Conservation (phyloP, 2,113 vertebrate species). For the Pollimyrus isidori region DNA sequence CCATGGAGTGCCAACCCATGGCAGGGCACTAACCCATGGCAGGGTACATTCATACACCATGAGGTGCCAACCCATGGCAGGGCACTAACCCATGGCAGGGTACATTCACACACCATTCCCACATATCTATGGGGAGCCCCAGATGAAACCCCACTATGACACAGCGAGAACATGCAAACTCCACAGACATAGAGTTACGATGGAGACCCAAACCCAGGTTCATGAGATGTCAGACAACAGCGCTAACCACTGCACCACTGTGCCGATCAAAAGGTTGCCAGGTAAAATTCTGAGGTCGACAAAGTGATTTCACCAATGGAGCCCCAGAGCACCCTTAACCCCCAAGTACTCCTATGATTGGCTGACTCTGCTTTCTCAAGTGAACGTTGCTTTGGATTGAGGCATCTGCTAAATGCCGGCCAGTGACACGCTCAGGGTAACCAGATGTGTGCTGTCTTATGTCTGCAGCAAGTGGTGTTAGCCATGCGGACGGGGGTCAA, state of each 20-base stretch:
- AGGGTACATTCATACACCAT: no score
- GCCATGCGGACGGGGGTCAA: constrained; percentile 92
- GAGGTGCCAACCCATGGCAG: no score
- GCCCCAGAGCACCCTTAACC: neutral
- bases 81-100: no score
- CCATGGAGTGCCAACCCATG: no score
- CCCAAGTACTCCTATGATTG: neutral
- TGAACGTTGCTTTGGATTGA: neutral
- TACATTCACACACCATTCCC: neutral
- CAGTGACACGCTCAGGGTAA: neutral
- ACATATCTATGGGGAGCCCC: neutral
- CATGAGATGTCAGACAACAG: neutral
- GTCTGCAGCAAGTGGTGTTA: constrained; percentile 82
- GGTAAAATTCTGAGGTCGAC: neutral
- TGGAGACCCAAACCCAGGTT: neutral
- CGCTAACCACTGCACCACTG: neutral
- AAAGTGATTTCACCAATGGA: neutral
- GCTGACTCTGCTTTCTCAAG: neutral
- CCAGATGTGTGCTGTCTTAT: neutral
- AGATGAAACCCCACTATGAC: neutral
- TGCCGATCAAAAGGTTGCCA: neutral
- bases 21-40: no score
- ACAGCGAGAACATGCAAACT: neutral
- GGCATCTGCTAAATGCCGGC: neutral
- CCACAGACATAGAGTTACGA: neutral